These are phyloP conservation scores for Atta cephalotes DNA, from an alignment of 1,140 invertebrate genomes.

Conservation along the genomic window DNA sequence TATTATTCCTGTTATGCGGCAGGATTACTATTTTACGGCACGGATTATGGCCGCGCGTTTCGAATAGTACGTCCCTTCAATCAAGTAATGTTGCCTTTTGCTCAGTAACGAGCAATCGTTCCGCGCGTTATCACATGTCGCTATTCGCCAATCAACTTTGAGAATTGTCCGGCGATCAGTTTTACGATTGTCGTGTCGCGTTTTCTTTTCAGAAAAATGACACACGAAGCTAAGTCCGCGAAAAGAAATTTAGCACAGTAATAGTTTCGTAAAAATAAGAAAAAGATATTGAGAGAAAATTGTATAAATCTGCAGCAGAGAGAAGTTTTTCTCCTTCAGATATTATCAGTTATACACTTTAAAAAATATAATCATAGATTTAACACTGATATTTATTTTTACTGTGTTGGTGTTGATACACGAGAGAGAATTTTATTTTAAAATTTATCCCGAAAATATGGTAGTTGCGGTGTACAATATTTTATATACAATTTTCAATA, in stretches of 20 bases:
- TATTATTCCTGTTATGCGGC: conserved; percentile 44
- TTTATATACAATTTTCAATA: no score
- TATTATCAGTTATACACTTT: no score
- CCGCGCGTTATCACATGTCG: not conserved
- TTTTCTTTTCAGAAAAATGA: not conserved
- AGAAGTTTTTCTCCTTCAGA: not conserved
- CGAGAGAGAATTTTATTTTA: no score
- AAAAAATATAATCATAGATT: no score
- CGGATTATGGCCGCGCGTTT: conserved; percentile 60
- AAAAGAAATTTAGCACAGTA: not conserved
- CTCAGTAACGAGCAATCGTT: conserved; percentile 58
- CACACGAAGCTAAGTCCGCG: not conserved
- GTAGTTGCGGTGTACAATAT: no score
- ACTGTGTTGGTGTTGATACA: no score
- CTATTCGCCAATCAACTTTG: not conserved
- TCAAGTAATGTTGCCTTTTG: conserved; percentile 48
- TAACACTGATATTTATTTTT: no score
- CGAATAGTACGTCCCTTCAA: conserved; percentile 55
- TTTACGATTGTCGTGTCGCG: not conserved
- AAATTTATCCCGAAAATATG: no score
- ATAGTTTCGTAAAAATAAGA: not conserved
- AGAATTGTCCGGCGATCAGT: conserved; percentile 25
- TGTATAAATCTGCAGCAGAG: not conserved
- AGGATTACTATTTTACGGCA: conserved; percentile 71
- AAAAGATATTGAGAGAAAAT: not conserved